Percentiles rank a stretch among this genome's conserved stretches.
Evolutionary conservation across 2,797 vertebrate species (phyloP).

Genomic region (Cyclopterus lumpus): DNA sequence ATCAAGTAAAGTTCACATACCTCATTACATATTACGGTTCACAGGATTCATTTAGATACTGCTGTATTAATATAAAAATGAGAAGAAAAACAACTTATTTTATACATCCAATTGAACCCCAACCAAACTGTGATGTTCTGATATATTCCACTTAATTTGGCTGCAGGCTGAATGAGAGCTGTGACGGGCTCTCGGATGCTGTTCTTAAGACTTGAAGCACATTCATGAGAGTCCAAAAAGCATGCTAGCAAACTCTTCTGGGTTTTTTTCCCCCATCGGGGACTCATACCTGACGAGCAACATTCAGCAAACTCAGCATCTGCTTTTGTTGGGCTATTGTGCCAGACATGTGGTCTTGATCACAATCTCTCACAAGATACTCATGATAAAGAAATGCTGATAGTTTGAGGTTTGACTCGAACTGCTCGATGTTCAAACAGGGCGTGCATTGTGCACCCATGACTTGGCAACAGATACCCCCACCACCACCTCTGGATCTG

Average conservation of each 20-base stretch:
- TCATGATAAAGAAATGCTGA: constrained; percentile 15
- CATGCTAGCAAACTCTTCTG: constrained; percentile 47
- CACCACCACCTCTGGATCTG: constrained; percentile 16
- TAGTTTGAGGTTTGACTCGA: constrained; percentile 16
- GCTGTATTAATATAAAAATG: too few species aligned
- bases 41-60: neutral
- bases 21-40: too few species aligned
- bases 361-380: constrained; percentile 22
- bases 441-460: constrained; percentile 52
- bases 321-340: constrained; percentile 13
- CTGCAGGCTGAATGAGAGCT: constrained; percentile 45
- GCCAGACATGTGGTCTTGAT: constrained; percentile 15
- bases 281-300: constrained; percentile 30
- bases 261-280: neutral
- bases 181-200: constrained; percentile 60
- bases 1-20: too few species aligned
- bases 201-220: constrained; percentile 54
- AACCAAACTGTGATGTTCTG: constrained; percentile 37
- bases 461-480: constrained; percentile 39
- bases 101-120: neutral
- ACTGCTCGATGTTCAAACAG: constrained; percentile 52
- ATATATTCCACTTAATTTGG: constrained; percentile 32
- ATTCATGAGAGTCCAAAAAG: constrained; percentile 65
- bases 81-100: too few species aligned
- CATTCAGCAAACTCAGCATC: constrained; percentile 18